phyloP scores from a whole-genome alignment of 2,797 vertebrate species.

The Danio jaintianensis region DNA sequence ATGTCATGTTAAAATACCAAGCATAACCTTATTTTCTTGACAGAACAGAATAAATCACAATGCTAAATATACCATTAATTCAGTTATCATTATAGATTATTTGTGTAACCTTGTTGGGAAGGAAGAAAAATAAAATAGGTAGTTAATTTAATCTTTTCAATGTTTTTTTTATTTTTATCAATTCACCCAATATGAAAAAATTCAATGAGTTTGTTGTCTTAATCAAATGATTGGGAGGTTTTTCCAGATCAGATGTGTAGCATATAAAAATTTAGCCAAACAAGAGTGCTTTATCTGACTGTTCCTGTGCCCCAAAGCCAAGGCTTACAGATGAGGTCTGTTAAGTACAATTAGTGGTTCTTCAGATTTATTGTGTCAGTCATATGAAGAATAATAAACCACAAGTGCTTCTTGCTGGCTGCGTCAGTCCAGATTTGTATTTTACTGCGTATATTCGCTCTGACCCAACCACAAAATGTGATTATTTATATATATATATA shows the following conservation, averaged over 20 bases:
- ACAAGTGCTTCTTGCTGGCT: background rate
- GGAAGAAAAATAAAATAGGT: too few relatives aligned
- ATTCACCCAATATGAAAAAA: too few relatives aligned
- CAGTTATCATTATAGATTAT: too few relatives aligned
- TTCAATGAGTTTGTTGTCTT: too few relatives aligned
- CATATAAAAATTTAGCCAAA: background rate
- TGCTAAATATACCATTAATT: too few relatives aligned
- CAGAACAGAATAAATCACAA: too few relatives aligned
- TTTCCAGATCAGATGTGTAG: conserved; percentile 6
- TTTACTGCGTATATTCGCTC: background rate
- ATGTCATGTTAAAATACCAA: too few relatives aligned
- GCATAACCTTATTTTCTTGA: too few relatives aligned
- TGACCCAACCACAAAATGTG: background rate
- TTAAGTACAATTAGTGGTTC: conserved; percentile 17
- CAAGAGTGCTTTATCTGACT: background rate
- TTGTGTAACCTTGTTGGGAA: too few relatives aligned
- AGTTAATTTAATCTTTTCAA: too few relatives aligned
- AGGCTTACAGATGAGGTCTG: conserved; percentile 10
- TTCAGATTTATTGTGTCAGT: conserved; percentile 16
- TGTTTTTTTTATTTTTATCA: too few relatives aligned
- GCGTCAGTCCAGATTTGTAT: conserved; percentile 26
- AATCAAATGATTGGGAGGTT: background rate
- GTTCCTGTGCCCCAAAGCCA: background rate
- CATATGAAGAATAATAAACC: background rate
- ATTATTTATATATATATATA: too few relatives aligned